phyloP scores from a whole-genome alignment of 2,797 vertebrate species.

The Sebastes taczanowskii region DNA sequence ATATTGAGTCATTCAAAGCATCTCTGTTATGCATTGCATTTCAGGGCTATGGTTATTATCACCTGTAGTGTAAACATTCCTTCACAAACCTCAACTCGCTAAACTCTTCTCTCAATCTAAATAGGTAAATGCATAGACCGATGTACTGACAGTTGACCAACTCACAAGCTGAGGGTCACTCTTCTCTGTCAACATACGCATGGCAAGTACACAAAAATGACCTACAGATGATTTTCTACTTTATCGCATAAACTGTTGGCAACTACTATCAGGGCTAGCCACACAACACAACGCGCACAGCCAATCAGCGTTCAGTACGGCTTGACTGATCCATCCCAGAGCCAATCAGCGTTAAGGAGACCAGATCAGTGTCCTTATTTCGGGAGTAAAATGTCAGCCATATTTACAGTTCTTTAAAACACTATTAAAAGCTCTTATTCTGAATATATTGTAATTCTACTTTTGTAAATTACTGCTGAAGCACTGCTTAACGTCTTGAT shows the following conservation, averaged over 20 bases:
- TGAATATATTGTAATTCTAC: background rate
- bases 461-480: background rate
- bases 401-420: slow-evolving; percentile 80
- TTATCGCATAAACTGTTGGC: slow-evolving; percentile 51
- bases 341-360: slow-evolving; percentile 72
- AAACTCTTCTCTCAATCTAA: background rate
- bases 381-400: slow-evolving; percentile 86
- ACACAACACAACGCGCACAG: slow-evolving; percentile 31
- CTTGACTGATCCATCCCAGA: slow-evolving; percentile 36
- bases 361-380: slow-evolving; percentile 73
- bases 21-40: slow-evolving; percentile 34
- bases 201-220: background rate
- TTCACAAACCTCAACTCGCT: slow-evolving; percentile 20
- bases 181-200: background rate
- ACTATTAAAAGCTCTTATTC: slow-evolving; percentile 27
- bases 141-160: background rate
- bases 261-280: slow-evolving; percentile 30
- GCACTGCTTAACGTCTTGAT: no score
- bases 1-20: background rate
- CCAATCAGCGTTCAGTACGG: slow-evolving; percentile 70
- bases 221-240: slow-evolving; percentile 52
- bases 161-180: background rate
- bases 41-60: slow-evolving; percentile 27
- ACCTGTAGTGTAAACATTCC: slow-evolving; percentile 50
- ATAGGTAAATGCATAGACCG: background rate